phyloP scores from a whole-genome alignment of 2,113 vertebrate genomes.

The Dipodomys stephensi region DNA sequence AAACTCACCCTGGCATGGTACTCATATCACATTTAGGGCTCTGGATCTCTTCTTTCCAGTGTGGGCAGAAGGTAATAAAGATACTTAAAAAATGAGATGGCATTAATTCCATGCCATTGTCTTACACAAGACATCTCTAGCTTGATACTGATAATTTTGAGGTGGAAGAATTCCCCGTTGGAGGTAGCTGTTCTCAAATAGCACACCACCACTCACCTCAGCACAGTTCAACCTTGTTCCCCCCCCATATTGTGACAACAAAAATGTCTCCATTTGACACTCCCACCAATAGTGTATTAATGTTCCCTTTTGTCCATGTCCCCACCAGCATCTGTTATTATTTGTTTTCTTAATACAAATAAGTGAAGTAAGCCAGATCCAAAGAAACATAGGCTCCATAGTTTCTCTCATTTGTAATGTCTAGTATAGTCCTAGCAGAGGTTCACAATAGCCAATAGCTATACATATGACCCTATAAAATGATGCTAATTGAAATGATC shows the following conservation, averaged over 20 bases:
- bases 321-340: no score
- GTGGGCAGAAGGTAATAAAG: neutral
- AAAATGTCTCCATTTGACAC: neutral
- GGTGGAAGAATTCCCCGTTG: neutral
- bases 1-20: accelerated
- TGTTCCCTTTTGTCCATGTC: no score
- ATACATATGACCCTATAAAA: no score
- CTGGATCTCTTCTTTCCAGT: neutral
- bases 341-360: no score
- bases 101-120: neutral
- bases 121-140: neutral
- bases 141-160: neutral
- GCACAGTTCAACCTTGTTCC: no score
- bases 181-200: neutral
- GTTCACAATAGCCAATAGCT: no score
- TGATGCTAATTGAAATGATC: no score
- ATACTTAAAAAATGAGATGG: neutral
- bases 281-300: no score
- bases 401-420: no score
- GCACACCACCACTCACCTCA: neutral
- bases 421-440: no score
- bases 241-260: neutral
- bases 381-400: no score
- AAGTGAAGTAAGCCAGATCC: no score
- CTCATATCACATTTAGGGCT: accelerated